These are phyloP conservation scores for Drosophila histrio DNA, from an alignment of 2,888 invertebrate species.

Conservation along the genomic window DNA sequence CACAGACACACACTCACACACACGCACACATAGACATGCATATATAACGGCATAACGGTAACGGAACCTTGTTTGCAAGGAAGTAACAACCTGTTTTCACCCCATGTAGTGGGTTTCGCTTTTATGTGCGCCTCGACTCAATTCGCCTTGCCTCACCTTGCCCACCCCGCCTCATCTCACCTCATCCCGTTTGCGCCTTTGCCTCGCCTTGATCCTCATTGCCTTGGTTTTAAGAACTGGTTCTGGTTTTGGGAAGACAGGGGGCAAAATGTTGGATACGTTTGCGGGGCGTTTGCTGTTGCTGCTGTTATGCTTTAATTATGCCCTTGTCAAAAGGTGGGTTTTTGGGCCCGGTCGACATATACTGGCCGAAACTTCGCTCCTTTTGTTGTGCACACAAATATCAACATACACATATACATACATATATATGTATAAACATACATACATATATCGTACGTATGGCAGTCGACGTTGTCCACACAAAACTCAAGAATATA, in stretches of 20 bases:
- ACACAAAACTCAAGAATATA: constrained; percentile 12
- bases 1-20: constrained; percentile 10
- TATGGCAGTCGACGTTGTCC: constrained; percentile 29
- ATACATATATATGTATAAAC: constrained; percentile 1
- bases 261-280: constrained; percentile 28
- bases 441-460: background rate
- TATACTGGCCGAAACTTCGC: constrained; percentile 34
- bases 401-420: constrained; percentile 11
- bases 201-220: constrained; percentile 34
- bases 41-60: constrained; percentile 72
- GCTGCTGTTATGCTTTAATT: constrained; percentile 75
- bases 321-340: constrained; percentile 79
- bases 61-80: constrained; percentile 81
- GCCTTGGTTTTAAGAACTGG: constrained; percentile 34
- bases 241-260: background rate
- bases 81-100: constrained; percentile 80
- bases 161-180: background rate
- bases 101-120: constrained; percentile 71
- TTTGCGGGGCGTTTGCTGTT: constrained; percentile 58
- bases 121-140: constrained; percentile 54
- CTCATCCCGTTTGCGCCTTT: background rate
- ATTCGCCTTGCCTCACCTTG: constrained; percentile 1
- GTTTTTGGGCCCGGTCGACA: constrained; percentile 27
- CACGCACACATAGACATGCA: constrained; percentile 19
- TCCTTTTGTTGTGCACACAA: constrained; percentile 34